phyloP scores from a whole-genome alignment of 2,113 vertebrate species.

The Dromaius novaehollandiae region DNA sequence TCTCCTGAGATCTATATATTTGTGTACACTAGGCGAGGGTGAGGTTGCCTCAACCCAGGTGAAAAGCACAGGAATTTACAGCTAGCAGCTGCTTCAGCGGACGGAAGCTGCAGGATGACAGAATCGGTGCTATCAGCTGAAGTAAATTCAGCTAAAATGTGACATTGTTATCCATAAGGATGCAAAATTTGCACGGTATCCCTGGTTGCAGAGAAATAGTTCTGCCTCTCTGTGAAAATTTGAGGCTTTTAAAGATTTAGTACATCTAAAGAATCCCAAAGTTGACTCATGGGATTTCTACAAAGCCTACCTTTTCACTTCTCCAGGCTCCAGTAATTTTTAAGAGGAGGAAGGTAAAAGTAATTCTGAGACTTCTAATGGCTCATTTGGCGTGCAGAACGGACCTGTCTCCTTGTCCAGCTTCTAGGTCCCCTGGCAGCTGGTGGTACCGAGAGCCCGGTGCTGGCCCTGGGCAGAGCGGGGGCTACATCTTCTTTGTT shows the following conservation, averaged over 20 bases:
- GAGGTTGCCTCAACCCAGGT: fast-evolving
- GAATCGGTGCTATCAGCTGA: not conserved
- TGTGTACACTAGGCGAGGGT: not conserved
- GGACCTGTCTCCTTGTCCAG: not conserved
- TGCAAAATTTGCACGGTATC: not conserved
- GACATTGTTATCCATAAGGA: not conserved
- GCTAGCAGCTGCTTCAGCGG: not conserved
- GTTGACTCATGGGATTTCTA: not conserved
- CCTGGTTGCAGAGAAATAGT: not conserved
- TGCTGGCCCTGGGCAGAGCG: not conserved
- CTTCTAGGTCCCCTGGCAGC: not conserved
- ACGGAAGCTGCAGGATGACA: not conserved
- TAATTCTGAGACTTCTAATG: not conserved
- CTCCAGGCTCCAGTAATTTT: not conserved
- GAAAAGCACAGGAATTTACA: not conserved
- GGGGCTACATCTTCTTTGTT: not conserved
- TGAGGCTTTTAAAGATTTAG: not conserved
- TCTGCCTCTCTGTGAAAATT: not conserved
- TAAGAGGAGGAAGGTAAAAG: not conserved
- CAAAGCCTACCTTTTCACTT: not conserved
- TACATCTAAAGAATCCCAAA: not conserved
- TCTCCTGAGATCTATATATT: not conserved
- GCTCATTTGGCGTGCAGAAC: not conserved
- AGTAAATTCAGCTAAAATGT: not conserved
- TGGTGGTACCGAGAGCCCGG: not conserved